These are phyloP conservation scores for Elachura formosa DNA, from an alignment of 2,113 vertebrate genomes.

Conservation along the genomic window DNA sequence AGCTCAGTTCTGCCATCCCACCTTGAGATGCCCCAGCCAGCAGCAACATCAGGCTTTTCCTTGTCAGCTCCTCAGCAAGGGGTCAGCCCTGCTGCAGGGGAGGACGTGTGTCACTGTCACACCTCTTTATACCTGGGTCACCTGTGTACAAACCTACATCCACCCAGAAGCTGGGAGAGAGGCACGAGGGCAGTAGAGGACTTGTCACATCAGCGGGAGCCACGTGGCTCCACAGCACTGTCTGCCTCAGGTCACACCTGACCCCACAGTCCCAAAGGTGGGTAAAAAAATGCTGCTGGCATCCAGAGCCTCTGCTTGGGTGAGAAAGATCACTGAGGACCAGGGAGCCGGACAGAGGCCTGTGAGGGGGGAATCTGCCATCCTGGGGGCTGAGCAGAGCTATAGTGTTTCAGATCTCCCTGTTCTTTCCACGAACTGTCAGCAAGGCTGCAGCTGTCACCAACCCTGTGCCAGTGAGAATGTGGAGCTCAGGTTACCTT, in stretches of 20 bases:
- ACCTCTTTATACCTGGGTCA: neutral
- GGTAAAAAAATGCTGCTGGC: neutral
- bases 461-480: neutral
- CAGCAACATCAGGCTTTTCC: neutral
- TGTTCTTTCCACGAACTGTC: neutral
- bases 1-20: neutral
- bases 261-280: neutral
- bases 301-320: neutral
- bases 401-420: slow-evolving; percentile 14
- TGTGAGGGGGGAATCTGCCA: rapidly evolving
- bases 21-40: neutral
- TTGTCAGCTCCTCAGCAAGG: slow-evolving; percentile 25
- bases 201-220: neutral
- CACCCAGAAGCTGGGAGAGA: neutral
- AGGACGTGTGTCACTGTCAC: slow-evolving; percentile 11
- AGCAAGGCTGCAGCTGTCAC: slow-evolving; percentile 23
- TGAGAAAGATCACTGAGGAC: neutral
- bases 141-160: neutral
- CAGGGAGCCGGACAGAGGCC: neutral
- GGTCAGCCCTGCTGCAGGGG: slow-evolving; percentile 24
- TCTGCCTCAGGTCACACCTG: neutral
- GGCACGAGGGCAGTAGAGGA: neutral
- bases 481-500: neutral
- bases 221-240: rapidly evolving
- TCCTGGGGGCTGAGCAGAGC: neutral